Percentiles rank a stretch among this genome's conserved stretches.
Evolutionary conservation across 2,888 invertebrate genomes (phyloP).

Genomic region (Pyrrhia umbra): DNA sequence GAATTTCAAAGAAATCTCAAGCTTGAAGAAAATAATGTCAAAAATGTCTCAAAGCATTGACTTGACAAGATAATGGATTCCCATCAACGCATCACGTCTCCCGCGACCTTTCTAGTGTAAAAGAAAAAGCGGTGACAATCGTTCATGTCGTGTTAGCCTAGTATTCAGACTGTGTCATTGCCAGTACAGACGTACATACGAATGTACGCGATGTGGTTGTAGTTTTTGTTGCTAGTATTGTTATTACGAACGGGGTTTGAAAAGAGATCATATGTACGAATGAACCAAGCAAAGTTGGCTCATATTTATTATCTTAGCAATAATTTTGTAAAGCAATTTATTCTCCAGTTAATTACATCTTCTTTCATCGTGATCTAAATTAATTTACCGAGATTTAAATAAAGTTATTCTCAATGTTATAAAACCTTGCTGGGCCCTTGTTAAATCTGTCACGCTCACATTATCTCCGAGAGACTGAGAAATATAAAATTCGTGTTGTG

Average conservation of each 20-base stretch:
- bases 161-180: constrained; percentile 59
- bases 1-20: too few species aligned
- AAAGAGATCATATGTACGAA: not conserved
- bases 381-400: too few species aligned
- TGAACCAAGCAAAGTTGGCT: too few species aligned
- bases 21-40: constrained; percentile 5
- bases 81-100: constrained; percentile 15
- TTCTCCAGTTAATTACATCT: too few species aligned
- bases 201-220: constrained; percentile 18
- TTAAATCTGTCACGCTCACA: too few species aligned
- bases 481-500: too few species aligned
- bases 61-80: constrained; percentile 30
- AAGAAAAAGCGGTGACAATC: constrained; percentile 54
- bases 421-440: too few species aligned
- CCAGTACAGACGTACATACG: constrained; percentile 33
- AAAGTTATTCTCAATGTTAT: too few species aligned
- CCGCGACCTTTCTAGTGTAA: constrained; percentile 43
- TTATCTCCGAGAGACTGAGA: too few species aligned
- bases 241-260: not conserved
- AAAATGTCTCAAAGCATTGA: constrained; percentile 14
- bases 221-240: constrained; percentile 32
- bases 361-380: too few species aligned
- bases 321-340: too few species aligned
- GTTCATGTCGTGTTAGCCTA: constrained; percentile 48
- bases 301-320: too few species aligned